Evolutionary conservation across 1,140 invertebrate genomes (phyloP), one percentile per base, ranked within the genome.

Genomic region (Pseudoatta argentina): DNA sequence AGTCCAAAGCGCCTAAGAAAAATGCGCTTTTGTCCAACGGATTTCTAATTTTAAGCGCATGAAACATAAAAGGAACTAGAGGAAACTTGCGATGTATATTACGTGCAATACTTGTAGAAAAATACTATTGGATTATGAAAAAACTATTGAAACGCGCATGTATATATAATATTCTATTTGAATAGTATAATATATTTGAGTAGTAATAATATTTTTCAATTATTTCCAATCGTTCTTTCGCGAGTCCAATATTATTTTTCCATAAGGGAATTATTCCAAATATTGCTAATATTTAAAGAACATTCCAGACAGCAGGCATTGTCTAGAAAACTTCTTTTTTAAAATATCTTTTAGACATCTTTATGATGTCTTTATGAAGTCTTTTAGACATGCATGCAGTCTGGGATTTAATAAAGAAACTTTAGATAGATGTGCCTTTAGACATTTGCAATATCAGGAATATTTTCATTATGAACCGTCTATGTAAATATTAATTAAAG

Each of bases 41-140:
- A 7, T 57, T 57, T 81, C 69, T 75, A 75, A 30, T 75, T 73
- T 59, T 51, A 83, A 83, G 79, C 79, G 55, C 69, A 63, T 63
- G n/a, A 73, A 44, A 75, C 39, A 27, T 57, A 75, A 61, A 48
- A 61, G 14, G 1, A 8, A 75, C 24, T 73, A 30, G 53, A 24
- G 39, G 39, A 82, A 24, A 73, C 34, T 30, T 44, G 67, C n/a
- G 34, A 57, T 30, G 24, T 44, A 59, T 82, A 53, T 82, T 55
- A 59, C 53, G 53, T 82, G 79, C 79, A 82, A 44, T 44, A 44
- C 39, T 44, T 44, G 39, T 44, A 44, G 39, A 44, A 44, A 44
- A 44, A 44, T 44, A 44, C 39, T 44, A 44, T 44, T 44, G 8
- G 10, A 44, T 44, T 44, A 44, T 44, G 2, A 8, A 44, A 44